Percentiles rank a stretch among this genome's conserved stretches.
Conservation (phyloP, 2,797 vertebrate species). For the Diceros bicornis region DNA sequence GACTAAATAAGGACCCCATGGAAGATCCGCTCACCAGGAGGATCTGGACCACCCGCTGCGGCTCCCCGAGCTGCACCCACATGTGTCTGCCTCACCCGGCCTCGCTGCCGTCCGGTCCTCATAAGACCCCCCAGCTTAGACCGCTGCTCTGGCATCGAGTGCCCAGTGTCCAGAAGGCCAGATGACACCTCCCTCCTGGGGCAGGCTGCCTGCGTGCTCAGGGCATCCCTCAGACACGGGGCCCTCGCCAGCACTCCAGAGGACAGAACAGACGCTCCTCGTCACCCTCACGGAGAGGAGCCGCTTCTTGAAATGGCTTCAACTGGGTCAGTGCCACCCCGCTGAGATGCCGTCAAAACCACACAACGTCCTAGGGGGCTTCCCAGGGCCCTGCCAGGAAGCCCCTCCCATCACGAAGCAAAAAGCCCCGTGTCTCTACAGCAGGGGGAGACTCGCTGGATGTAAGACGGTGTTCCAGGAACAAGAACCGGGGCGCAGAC, state of each 20-base stretch:
- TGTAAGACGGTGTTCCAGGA: background rate
- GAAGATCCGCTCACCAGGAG: background rate
- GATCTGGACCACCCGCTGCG: accelerated
- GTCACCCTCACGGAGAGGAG: constrained; percentile 69
- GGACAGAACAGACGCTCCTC: constrained; percentile 83
- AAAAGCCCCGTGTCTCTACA: background rate
- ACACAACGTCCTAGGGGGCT: constrained; percentile 57
- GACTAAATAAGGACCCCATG: background rate
- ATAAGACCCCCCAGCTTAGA: background rate
- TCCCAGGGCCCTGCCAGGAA: background rate
- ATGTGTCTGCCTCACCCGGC: accelerated
- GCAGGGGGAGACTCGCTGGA: background rate
- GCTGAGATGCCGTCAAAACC: constrained; percentile 63
- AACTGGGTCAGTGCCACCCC: constrained; percentile 54
- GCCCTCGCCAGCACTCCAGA: constrained; percentile 68
- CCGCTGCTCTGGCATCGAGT: background rate
- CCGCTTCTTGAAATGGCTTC: constrained; percentile 36
- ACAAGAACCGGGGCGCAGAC: background rate
- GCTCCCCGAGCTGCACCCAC: accelerated
- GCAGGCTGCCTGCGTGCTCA: constrained; percentile 65
- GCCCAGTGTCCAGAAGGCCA: constrained; percentile 61
- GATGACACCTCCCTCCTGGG: constrained; percentile 44
- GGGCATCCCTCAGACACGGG: constrained; percentile 43
- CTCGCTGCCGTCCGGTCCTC: background rate
- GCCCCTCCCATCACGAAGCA: constrained; percentile 72